phyloP scores from a whole-genome alignment of 2,888 invertebrate species.

The Caenorhabditis wallacei region DNA sequence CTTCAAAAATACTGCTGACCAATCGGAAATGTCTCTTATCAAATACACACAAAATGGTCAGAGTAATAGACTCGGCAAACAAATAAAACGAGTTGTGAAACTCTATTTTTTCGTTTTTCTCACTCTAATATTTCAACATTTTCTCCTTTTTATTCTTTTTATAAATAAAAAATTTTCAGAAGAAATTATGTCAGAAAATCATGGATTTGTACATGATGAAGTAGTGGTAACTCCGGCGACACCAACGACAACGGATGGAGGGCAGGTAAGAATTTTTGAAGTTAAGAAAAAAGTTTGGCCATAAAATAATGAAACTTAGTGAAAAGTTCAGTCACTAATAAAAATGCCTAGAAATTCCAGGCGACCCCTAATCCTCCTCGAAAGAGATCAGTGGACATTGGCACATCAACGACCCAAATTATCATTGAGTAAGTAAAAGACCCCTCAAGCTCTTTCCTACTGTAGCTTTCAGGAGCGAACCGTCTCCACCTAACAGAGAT shows the following conservation, averaged over 20 bases:
- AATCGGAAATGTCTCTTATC: constrained; percentile 11
- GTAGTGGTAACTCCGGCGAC: neutral
- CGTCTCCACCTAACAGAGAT: constrained; percentile 43
- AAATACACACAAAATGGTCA: neutral
- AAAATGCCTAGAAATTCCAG: too few species aligned
- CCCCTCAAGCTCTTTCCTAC: too few species aligned
- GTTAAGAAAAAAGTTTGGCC: too few species aligned
- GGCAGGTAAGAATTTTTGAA: constrained; percentile 8
- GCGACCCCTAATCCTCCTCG: constrained; percentile 1
- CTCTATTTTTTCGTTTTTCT: constrained; percentile 6
- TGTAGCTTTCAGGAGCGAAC: constrained; percentile 43
- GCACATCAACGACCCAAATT: constrained; percentile 57
- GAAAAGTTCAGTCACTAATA: too few species aligned
- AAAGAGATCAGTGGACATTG: constrained; percentile 56
- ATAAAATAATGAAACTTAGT: too few species aligned
- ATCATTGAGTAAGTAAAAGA: constrained; percentile 43
- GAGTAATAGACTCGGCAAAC: constrained; percentile 17
- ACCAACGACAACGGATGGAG: constrained; percentile 1
- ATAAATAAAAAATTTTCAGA: constrained; percentile 2
- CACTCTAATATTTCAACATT: neutral
- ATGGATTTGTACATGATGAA: constrained; percentile 56
- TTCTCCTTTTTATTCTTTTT: constrained; percentile 2
- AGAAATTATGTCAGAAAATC: constrained; percentile 44
- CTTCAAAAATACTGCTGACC: constrained; percentile 13
- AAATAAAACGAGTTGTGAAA: constrained; percentile 38